Evolutionary conservation across 1,140 invertebrate species (phyloP).

Genomic region (Megalopta genalis): DNA sequence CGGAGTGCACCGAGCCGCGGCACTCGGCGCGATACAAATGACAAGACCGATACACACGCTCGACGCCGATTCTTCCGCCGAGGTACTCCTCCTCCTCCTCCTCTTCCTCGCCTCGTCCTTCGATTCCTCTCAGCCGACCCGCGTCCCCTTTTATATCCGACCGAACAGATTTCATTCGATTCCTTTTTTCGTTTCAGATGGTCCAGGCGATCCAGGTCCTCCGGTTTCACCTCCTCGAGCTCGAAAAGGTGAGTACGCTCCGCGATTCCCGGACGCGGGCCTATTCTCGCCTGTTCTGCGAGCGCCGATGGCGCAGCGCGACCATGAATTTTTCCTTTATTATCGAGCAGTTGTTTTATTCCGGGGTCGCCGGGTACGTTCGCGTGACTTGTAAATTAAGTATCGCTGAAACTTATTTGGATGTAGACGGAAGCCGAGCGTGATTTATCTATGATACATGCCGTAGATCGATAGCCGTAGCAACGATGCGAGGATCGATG

Average conservation of each 20-base stretch:
- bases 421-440: not conserved
- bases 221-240: slow-evolving; percentile 99
- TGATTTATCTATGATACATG: not conserved
- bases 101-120: not conserved
- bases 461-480: not conserved
- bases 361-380: not conserved
- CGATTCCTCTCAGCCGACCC: not conserved
- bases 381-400: not conserved
- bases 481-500: not conserved
- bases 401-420: not conserved
- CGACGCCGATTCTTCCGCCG: not conserved
- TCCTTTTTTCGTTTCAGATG: slow-evolving; percentile 92
- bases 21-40: slow-evolving; percentile 43
- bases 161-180: slow-evolving; percentile 59
- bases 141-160: slow-evolving; percentile 13
- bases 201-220: slow-evolving; percentile 99
- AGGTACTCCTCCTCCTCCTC: slow-evolving; percentile 5
- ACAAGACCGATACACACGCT: not conserved
- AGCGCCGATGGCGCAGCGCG: not conserved
- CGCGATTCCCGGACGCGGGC: slow-evolving; percentile 9
- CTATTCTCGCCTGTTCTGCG: too few relatives aligned
- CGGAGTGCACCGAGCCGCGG: slow-evolving; percentile 33
- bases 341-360: not conserved
- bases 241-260: slow-evolving; percentile 97
- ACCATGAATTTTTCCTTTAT: not conserved